Conservation (phyloP, 1,140 invertebrate genomes). For the Polypedilum pembai region DNA sequence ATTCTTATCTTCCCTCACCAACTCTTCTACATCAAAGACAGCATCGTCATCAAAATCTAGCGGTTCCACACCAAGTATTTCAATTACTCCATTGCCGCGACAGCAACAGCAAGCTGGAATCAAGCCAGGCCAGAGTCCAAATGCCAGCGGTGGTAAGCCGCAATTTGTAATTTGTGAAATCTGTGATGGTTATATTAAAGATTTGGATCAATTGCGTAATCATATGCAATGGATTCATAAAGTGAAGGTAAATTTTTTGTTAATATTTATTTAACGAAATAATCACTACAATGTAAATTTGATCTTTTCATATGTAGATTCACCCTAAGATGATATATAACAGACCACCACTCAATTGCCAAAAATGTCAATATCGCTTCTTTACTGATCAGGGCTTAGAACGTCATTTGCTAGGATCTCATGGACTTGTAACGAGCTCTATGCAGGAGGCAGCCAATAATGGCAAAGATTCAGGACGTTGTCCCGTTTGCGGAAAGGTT, state of each 20-base stretch:
- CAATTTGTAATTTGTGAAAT: slow-evolving; percentile 92
- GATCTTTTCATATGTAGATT: slow-evolving; percentile 46
- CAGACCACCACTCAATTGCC: slow-evolving; percentile 87
- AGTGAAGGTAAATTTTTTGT: slow-evolving; percentile 55
- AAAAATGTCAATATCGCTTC: slow-evolving; percentile 85
- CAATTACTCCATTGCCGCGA: slow-evolving; percentile 78
- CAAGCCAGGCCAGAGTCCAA: slow-evolving; percentile 44
- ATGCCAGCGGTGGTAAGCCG: slow-evolving; percentile 52
- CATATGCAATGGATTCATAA: slow-evolving; percentile 96
- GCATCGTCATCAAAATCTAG: slow-evolving; percentile 33
- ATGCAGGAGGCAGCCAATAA: slow-evolving; percentile 94
- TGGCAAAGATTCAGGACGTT: slow-evolving; percentile 86
- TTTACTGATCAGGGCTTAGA: slow-evolving; percentile 76
- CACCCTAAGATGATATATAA: slow-evolving; percentile 95
- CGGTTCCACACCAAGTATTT: slow-evolving; percentile 70
- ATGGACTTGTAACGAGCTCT: slow-evolving; percentile 88
- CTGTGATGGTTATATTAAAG: slow-evolving; percentile 91
- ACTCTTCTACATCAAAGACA: slow-evolving; percentile 33
- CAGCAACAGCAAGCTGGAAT: slow-evolving; percentile 47
- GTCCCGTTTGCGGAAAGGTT: slow-evolving; percentile 86
- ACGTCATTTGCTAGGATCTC: slow-evolving; percentile 84
- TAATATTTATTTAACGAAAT: not conserved
- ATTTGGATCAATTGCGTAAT: slow-evolving; percentile 82
- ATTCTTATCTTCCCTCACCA: slow-evolving; percentile 31
- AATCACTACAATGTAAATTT: slow-evolving; percentile 1